Percentiles rank a stretch among this genome's conserved stretches.
Conservation (phyloP, 2,888 invertebrate species). For the Cephus sareptanus region DNA sequence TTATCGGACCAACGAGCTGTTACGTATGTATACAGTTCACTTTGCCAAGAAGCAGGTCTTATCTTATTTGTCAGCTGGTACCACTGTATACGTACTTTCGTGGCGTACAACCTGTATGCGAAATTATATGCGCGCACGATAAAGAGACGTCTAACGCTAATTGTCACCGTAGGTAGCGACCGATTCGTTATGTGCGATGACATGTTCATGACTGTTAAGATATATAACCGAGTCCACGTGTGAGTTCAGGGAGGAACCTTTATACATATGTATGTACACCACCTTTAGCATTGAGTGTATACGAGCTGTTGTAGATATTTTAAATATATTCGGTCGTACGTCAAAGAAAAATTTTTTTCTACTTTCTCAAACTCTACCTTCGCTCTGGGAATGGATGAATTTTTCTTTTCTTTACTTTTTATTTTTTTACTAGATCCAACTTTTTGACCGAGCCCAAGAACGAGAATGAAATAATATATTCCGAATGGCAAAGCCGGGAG, state of each 20-base stretch:
- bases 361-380: no score
- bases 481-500: conserved; percentile 17
- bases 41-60: neutral
- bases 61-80: neutral
- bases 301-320: neutral
- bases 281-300: neutral
- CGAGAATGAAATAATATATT: conserved; percentile 15
- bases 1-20: neutral
- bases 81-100: neutral
- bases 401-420: neutral
- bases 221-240: neutral
- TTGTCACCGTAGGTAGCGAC: neutral
- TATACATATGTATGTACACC: neutral
- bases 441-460: neutral
- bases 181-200: neutral
- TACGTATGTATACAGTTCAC: no score
- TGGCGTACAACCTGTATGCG: neutral
- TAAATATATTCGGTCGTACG: no score
- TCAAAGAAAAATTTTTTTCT: no score
- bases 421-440: neutral
- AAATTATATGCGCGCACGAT: neutral
- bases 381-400: neutral
- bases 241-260: neutral
- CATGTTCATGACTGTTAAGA: neutral
- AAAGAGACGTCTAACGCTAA: neutral